These are phyloP conservation scores for Heliothis subflexa DNA, from an alignment of 1,140 invertebrate genomes.

Conservation along the genomic window DNA sequence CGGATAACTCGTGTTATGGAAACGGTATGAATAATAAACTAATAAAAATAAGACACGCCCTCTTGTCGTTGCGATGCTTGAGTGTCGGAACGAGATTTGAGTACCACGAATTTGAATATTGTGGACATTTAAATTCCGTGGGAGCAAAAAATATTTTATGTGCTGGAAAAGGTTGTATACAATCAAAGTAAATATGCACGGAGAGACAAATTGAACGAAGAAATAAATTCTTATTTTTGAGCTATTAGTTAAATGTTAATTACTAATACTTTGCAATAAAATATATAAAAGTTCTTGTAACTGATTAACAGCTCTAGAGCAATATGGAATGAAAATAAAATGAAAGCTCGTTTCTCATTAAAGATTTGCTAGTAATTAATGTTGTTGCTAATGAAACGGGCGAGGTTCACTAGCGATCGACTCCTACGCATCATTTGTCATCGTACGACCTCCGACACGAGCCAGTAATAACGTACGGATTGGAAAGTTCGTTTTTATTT, in stretches of 20 bases:
- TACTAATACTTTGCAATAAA: background rate
- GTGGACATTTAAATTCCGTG: slow-evolving; percentile 6
- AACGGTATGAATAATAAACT: slow-evolving; percentile 57
- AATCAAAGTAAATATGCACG: background rate
- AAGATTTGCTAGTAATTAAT: slow-evolving; percentile 80
- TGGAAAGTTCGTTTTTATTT: slow-evolving; percentile 53
- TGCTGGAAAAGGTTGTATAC: background rate
- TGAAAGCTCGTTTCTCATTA: slow-evolving; percentile 72
- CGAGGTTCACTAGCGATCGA: slow-evolving; percentile 74
- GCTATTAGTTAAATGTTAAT: background rate
- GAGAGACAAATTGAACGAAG: no score
- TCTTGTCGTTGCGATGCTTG: slow-evolving; percentile 22
- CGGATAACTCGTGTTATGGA: slow-evolving; percentile 56
- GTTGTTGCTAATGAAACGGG: slow-evolving; percentile 79
- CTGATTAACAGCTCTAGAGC: slow-evolving; percentile 47
- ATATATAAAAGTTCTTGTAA: slow-evolving; percentile 1
- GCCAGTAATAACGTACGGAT: slow-evolving; percentile 69
- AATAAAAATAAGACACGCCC: slow-evolving; percentile 51
- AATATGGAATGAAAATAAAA: slow-evolving; percentile 57
- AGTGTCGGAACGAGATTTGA: slow-evolving; percentile 33
- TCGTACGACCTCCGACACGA: slow-evolving; percentile 70
- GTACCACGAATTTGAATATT: slow-evolving; percentile 19
- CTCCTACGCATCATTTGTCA: slow-evolving; percentile 82
- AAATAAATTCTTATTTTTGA: no score
- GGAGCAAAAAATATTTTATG: slow-evolving; percentile 7